Evolutionary conservation across 2,113 vertebrate species (phyloP), one percentile per base, ranked within the genome.

Genomic region (Hippocampus barbouri): DNA sequence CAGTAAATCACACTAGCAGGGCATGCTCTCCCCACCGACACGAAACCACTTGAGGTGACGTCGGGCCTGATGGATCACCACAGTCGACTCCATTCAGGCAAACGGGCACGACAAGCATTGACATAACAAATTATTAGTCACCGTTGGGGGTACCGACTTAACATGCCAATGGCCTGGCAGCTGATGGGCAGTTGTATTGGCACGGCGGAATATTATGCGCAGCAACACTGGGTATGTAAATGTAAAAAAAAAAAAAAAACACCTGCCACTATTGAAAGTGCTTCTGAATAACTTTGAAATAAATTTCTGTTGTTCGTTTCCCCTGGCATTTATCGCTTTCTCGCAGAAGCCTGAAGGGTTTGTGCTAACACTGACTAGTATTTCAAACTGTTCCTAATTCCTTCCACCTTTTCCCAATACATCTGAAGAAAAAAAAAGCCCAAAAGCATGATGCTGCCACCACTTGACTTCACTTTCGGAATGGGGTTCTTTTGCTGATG

Each of bases 91-190:
- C 90, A 91, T 92, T 92, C 91, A 91, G 88, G 81, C 86, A 89
- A 88, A 85, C 81, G 74, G 85, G 85, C 71, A 83, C 77, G 74
- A 89, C 85, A 80, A 74, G 78, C 79, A 79, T 83, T 87, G 89
- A 91, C 89, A 92, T 89, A 91, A 91, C 91, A 91, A 92, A 92
- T 89, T 90, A 92, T 92, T 91, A 92, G 89, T 92, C 90, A 91
- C 80, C 71, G 79, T 76, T 83, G 83, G 79, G 84, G 82, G 79
- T 80, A 80, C 53, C 74, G 79, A 81, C 79, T 75, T 74, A 77
- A 77, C 68, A 74, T 79, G 82, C 72, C 21, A 23, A 47, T 56
- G 83, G 76, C 62, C 68, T 71, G 71, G 25, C 63, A 60, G 84
- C 41, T 68, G 77, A 86, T 68, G 81, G 86, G 78, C 75, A 66